Percentiles rank a stretch among this genome's conserved stretches.
Conservation (phyloP, 2,797 vertebrate genomes). For the Notolabrus celidotus region DNA sequence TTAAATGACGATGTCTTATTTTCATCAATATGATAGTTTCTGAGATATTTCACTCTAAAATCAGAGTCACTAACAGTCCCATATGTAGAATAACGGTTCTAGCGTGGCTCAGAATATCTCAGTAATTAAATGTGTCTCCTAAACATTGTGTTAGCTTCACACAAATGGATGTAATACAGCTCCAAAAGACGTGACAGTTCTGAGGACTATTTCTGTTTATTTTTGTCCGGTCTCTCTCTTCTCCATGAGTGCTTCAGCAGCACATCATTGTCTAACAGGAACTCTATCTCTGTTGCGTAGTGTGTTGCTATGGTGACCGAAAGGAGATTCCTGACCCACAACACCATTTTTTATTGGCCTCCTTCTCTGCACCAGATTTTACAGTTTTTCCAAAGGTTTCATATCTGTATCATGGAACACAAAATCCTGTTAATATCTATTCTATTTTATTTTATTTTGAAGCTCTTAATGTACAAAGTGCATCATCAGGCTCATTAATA, state of each 20-base stretch:
- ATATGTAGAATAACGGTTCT: too few species aligned
- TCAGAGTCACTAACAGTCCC: too few species aligned
- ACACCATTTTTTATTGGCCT: slow-evolving; percentile 61
- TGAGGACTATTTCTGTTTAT: slow-evolving; percentile 18
- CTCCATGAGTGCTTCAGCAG: slow-evolving; percentile 48
- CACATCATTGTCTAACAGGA: slow-evolving; percentile 57
- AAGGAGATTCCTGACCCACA: slow-evolving; percentile 81
- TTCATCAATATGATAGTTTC: too few species aligned
- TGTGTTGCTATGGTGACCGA: slow-evolving; percentile 79
- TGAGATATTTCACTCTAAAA: too few species aligned
- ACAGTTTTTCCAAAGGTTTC: not conserved
- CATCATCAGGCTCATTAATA: slow-evolving; percentile 49
- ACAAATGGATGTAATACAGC: not conserved
- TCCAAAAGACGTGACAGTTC: not conserved
- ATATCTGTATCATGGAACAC: not conserved
- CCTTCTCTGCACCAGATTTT: slow-evolving; percentile 27
- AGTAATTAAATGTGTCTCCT: not conserved
- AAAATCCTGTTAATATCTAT: not conserved
- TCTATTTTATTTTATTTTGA: not conserved
- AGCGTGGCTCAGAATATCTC: too few species aligned
- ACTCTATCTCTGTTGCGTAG: slow-evolving; percentile 76
- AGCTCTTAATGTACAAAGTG: slow-evolving; percentile 9
- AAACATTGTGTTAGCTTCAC: not conserved
- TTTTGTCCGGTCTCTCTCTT: slow-evolving; percentile 4
- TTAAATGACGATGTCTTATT: too few species aligned